Conservation (phyloP, 2,797 vertebrate species). For the Philypnodon macrostomus region DNA sequence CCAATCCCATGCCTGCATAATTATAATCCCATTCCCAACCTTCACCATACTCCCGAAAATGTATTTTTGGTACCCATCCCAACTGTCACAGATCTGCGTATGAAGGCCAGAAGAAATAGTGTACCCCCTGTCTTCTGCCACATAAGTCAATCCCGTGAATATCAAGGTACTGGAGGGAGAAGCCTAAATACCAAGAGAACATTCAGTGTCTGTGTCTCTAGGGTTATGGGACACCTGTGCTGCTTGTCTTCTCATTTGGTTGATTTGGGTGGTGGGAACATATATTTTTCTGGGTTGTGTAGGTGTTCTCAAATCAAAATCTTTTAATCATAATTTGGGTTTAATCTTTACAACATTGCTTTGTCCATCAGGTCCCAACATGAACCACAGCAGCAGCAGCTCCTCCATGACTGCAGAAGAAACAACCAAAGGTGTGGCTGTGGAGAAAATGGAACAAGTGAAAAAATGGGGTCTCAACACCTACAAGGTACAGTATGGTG, state of each 20-base stretch:
- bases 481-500: conserved; percentile 82
- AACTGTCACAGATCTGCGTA: conserved; percentile 65
- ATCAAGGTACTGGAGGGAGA: conserved; percentile 60
- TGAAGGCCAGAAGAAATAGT: conserved; percentile 62
- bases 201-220: neutral
- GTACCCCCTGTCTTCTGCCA: conserved; percentile 66
- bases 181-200: neutral
- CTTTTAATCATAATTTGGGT: neutral
- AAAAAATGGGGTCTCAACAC: conserved; percentile 97
- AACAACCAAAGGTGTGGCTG: conserved; percentile 83
- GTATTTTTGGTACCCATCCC: neutral
- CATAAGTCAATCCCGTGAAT: conserved; percentile 62
- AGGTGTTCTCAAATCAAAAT: neutral
- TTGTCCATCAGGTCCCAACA: conserved; percentile 77
- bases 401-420: conserved; percentile 78
- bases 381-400: conserved; percentile 82
- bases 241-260: neutral
- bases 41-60: conserved; percentile 5
- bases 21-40: neutral
- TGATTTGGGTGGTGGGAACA: conserved; percentile 1
- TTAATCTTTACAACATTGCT: conserved; percentile 7
- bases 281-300: neutral
- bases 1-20: no score
- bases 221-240: neutral
- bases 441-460: conserved; percentile 91